phyloP scores from a whole-genome alignment of 2,797 vertebrate genomes.

The Pampus argenteus region DNA sequence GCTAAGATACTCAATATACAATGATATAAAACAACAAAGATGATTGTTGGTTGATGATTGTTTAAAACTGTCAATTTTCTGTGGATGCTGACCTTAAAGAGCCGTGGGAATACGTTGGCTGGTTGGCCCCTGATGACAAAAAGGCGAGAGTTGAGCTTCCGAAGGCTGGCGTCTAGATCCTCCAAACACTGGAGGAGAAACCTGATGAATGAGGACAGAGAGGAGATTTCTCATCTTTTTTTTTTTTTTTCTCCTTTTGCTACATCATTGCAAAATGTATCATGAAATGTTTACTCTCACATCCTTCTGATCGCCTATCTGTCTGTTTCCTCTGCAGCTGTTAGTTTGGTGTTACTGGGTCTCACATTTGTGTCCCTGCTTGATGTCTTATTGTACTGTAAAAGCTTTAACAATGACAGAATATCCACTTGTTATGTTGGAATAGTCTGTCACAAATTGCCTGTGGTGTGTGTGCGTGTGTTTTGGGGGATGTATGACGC shows the following conservation, averaged over 20 bases:
- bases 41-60: too few species aligned
- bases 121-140: slow-evolving; percentile 88
- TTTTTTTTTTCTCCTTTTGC: too few species aligned
- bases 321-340: background rate
- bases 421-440: background rate
- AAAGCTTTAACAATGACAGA: background rate
- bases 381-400: background rate
- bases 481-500: background rate
- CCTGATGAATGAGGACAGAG: slow-evolving; percentile 56
- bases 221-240: too few species aligned
- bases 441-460: background rate
- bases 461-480: background rate
- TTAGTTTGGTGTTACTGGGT: background rate
- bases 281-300: too few species aligned
- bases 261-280: too few species aligned
- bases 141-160: slow-evolving; percentile 87
- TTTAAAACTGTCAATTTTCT: background rate
- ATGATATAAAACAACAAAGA: too few species aligned
- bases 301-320: too few species aligned
- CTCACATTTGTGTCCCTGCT: background rate
- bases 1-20: background rate
- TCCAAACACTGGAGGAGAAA: slow-evolving; percentile 88
- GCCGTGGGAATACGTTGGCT: slow-evolving; percentile 86
- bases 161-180: slow-evolving; percentile 84
- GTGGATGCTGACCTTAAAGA: slow-evolving; percentile 82